Conservation (phyloP, 2,113 vertebrate species). For the Cyprichromis sp. region DNA sequence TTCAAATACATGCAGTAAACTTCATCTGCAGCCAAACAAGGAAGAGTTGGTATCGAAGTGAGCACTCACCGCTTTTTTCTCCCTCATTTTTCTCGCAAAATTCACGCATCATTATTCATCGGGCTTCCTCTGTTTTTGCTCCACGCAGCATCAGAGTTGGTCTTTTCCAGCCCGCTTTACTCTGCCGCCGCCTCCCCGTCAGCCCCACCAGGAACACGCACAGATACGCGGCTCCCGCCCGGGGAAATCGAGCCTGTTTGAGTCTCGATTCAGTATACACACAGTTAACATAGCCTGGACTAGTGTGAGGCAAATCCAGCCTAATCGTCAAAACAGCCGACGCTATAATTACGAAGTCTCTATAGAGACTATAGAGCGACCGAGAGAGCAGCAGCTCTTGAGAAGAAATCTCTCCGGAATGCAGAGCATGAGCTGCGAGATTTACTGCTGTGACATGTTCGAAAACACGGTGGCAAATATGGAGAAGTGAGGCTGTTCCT, state of each 20-base stretch:
- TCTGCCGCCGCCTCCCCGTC: slow-evolving; percentile 20
- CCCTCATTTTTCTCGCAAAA: slow-evolving; percentile 43
- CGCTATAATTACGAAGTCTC: slow-evolving; percentile 3
- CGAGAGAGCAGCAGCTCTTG: not conserved
- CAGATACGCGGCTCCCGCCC: not conserved
- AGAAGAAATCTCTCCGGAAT: slow-evolving; percentile 18
- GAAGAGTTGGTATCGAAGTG: slow-evolving; percentile 18
- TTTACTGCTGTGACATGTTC: slow-evolving; percentile 12
- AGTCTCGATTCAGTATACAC: not conserved
- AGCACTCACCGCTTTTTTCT: slow-evolving; percentile 64
- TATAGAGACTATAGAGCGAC: not conserved
- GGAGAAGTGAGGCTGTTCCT: not conserved
- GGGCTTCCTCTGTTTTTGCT: slow-evolving; percentile 38
- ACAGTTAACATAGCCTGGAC: not conserved
- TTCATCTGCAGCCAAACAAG: not conserved
- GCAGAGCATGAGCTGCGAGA: not conserved
- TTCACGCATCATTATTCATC: slow-evolving; percentile 40
- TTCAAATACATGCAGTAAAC: not conserved
- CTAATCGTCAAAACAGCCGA: not conserved
- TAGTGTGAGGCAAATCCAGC: slow-evolving; percentile 7
- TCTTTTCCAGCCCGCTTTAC: slow-evolving; percentile 33
- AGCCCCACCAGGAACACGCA: slow-evolving; percentile 19
- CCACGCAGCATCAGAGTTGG: slow-evolving; percentile 45
- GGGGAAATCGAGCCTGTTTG: not conserved
- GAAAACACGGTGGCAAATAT: not conserved